These are phyloP conservation scores for Meles meles DNA, from an alignment of 2,113 vertebrate genomes.

Conservation along the genomic window DNA sequence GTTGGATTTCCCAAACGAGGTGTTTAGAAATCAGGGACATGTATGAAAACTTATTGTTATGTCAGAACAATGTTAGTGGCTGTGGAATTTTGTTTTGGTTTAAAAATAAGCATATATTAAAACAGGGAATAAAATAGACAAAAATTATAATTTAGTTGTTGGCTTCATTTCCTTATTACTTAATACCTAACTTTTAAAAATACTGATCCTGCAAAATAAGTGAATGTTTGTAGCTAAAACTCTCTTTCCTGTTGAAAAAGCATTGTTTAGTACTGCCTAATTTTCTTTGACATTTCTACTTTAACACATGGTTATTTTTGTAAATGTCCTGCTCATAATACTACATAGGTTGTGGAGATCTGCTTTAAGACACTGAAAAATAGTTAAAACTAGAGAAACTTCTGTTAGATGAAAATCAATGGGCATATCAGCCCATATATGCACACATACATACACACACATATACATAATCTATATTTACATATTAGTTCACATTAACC, in stretches of 20 bases:
- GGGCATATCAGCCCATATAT: not conserved
- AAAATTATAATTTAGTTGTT: not conserved
- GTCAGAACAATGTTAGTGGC: not conserved
- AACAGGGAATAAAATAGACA: not conserved
- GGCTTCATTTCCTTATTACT: not conserved
- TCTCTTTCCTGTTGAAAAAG: not conserved
- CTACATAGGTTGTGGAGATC: not conserved
- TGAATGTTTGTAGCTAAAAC: not conserved
- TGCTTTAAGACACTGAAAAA: not conserved
- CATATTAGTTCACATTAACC: not conserved
- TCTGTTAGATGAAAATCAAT: constrained; percentile 14
- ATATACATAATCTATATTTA: not conserved
- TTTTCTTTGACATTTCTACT: not conserved
- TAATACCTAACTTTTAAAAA: not conserved
- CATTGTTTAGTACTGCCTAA: not conserved
- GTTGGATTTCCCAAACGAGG: not conserved
- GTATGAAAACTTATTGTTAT: not conserved
- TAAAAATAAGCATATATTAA: not conserved
- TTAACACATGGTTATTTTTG: constrained; percentile 20
- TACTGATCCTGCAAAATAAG: not conserved
- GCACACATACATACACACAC: not conserved
- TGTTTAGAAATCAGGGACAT: not conserved
- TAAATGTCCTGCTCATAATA: not conserved
- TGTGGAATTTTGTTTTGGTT: not conserved
- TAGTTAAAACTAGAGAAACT: not conserved